Conservation (phyloP, 2,113 vertebrate species). For the Calidris pygmaea region DNA sequence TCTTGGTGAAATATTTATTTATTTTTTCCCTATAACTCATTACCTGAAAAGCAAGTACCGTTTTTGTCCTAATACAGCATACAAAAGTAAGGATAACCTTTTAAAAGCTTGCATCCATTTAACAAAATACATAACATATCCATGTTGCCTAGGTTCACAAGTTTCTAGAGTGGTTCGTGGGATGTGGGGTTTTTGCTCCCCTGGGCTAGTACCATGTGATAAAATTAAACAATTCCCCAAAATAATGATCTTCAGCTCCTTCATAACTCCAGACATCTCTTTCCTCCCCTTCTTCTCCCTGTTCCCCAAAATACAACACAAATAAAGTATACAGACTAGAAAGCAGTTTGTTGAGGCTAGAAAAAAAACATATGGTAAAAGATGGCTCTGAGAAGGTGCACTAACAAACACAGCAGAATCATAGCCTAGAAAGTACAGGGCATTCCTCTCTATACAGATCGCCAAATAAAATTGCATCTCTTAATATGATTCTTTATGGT, state of each 20-base stretch:
- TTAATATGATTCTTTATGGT: not conserved
- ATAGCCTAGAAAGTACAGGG: not conserved
- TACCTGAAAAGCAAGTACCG: not conserved
- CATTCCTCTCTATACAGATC: not conserved
- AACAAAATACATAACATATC: not conserved
- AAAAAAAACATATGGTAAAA: not conserved
- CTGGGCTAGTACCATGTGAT: not conserved
- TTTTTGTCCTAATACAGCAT: not conserved
- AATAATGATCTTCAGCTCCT: not conserved
- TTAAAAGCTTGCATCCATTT: not conserved
- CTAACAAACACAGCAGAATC: not conserved
- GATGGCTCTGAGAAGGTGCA: not conserved
- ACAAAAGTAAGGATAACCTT: not conserved
- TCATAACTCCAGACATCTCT: not conserved
- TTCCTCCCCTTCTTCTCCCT: not conserved
- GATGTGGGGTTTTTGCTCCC: accelerated
- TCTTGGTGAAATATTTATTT: not conserved
- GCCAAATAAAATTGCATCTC: not conserved
- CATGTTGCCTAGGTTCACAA: not conserved
- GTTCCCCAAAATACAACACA: not conserved
- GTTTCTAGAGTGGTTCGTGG: not conserved
- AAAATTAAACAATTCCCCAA: not conserved
- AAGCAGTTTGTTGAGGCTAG: not conserved
- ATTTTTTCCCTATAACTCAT: not conserved
- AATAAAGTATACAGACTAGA: not conserved